Evolutionary conservation across 2,113 vertebrate species (phyloP).

Genomic region (Daphoenositta chrysoptera): DNA sequence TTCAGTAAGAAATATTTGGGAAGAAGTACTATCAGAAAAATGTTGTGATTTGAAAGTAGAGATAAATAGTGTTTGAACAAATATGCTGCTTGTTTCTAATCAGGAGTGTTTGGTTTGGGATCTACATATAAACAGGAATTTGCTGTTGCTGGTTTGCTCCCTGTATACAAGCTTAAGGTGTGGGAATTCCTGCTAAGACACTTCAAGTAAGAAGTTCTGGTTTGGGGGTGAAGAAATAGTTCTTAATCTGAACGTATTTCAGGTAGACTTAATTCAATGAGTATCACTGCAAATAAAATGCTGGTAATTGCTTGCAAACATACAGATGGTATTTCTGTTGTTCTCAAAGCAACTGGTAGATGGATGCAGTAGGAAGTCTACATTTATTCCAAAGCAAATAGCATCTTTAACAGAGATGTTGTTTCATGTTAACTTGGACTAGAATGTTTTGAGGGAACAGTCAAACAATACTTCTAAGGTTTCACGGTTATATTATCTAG

Average conservation of each 20-base stretch:
- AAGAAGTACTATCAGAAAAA: background rate
- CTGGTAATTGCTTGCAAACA: background rate
- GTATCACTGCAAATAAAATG: background rate
- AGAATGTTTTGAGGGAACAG: background rate
- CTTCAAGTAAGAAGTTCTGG: background rate
- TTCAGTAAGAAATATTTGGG: background rate
- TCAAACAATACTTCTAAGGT: background rate
- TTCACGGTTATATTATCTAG: background rate
- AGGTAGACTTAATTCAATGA: background rate
- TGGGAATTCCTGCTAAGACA: background rate
- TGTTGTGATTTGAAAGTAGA: background rate
- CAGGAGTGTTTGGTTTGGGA: background rate
- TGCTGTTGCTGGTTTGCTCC: background rate
- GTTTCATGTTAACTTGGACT: background rate
- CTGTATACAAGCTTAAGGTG: background rate
- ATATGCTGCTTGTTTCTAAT: background rate
- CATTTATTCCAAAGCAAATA: background rate
- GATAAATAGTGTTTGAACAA: background rate
- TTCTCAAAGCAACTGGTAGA: background rate
- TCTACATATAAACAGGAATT: background rate
- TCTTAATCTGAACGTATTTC: background rate
- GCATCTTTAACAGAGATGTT: background rate
- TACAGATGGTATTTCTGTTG: background rate
- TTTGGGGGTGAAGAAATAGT: background rate
- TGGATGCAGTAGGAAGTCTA: background rate